Evolutionary conservation across 2,888 invertebrate genomes (phyloP).

Genomic region (Cephus pulcher): DNA sequence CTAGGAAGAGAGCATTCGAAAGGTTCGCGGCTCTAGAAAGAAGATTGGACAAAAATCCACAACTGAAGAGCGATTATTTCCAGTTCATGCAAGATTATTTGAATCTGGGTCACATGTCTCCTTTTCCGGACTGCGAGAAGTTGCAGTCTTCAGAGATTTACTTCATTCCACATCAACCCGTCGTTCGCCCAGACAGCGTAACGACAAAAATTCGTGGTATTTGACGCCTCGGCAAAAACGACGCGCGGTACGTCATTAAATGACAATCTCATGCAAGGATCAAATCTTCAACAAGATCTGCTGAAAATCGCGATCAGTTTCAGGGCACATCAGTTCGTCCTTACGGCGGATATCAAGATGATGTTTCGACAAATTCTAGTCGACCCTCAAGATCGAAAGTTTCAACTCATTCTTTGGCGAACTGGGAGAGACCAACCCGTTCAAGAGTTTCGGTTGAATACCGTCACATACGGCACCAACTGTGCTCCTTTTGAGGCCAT

Average conservation of each 20-base stretch:
- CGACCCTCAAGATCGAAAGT: constrained; percentile 25
- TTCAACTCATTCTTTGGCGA: constrained; percentile 44
- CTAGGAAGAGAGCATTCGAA: constrained; percentile 17
- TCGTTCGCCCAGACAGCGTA: constrained; percentile 21
- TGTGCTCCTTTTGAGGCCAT: constrained; percentile 39
- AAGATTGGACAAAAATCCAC: constrained; percentile 15
- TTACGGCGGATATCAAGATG: constrained; percentile 41
- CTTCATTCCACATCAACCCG: constrained; percentile 44
- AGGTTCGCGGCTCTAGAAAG: constrained; percentile 21
- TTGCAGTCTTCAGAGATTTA: constrained; percentile 21
- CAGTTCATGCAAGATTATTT: constrained; percentile 31
- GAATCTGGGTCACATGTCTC: constrained; percentile 30
- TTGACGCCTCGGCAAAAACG: constrained; percentile 36
- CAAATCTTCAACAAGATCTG: constrained; percentile 31
- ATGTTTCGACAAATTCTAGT: constrained; percentile 37
- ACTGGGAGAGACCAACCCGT: constrained; percentile 8
- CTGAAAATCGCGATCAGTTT: constrained; percentile 31
- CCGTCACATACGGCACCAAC: constrained; percentile 40
- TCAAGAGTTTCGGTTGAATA: constrained; percentile 23
- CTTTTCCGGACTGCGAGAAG: background rate
- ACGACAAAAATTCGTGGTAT: constrained; percentile 33
- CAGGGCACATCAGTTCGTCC: constrained; percentile 26
- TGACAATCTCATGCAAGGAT: constrained; percentile 32
- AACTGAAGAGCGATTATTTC: constrained; percentile 20
- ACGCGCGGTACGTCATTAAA: constrained; percentile 27